phyloP scores from a whole-genome alignment of 2,797 vertebrate genomes.

The Phrynocephalus guinanensis region DNA sequence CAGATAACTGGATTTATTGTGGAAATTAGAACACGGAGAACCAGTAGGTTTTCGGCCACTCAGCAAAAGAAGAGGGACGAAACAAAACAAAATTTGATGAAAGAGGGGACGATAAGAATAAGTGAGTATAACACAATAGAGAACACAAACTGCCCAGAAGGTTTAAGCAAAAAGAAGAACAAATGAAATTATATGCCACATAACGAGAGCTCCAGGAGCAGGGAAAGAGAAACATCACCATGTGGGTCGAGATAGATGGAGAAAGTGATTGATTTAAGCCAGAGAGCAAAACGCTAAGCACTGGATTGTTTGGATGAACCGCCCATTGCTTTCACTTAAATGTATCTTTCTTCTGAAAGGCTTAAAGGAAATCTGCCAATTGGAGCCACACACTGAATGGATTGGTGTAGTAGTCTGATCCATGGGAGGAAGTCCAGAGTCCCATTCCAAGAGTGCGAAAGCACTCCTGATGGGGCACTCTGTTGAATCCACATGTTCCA shows the following conservation, averaged over 20 bases:
- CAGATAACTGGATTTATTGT: conserved; percentile 65
- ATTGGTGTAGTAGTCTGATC: too few relatives aligned
- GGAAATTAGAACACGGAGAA: conserved; percentile 42
- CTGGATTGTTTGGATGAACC: not conserved
- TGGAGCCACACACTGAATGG: not conserved
- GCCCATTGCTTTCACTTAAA: not conserved
- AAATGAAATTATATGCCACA: not conserved
- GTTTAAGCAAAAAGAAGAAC: not conserved
- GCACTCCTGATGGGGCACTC: too few relatives aligned
- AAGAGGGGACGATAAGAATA: not conserved
- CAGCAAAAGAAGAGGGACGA: not conserved
- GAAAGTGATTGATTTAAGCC: not conserved
- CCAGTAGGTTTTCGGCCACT: conserved; percentile 25
- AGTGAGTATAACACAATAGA: not conserved
- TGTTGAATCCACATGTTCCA: too few relatives aligned
- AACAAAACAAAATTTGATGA: conserved; percentile 23
- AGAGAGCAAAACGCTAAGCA: not conserved
- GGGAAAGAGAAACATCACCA: not conserved
- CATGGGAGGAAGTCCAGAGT: too few relatives aligned
- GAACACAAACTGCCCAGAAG: not conserved
- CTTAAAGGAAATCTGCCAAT: not conserved
- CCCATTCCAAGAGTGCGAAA: too few relatives aligned
- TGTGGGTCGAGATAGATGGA: not conserved
- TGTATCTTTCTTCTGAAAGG: not conserved
- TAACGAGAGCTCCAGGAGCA: not conserved